Conservation (phyloP, 1,140 invertebrate genomes). For the Whitmania pigra region DNA sequence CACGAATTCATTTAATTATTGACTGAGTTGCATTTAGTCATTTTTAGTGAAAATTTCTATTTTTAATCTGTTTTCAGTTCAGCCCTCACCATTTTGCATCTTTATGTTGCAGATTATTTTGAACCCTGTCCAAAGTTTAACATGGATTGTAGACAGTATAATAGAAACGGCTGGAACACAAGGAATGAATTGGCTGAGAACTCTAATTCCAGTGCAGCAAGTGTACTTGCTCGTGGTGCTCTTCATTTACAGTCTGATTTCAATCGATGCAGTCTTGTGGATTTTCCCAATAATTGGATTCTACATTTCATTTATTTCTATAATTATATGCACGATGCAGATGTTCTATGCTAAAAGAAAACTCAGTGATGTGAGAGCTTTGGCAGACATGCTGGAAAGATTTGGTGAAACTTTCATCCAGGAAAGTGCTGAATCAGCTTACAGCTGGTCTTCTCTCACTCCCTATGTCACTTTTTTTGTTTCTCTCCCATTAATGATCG, state of each 20-base stretch:
- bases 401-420: conserved; percentile 18
- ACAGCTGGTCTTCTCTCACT: conserved; percentile 19
- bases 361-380: conserved; percentile 15
- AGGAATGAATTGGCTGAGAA: conserved; percentile 32
- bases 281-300: conserved; percentile 55
- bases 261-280: conserved; percentile 51
- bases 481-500: conserved; percentile 9
- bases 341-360: conserved; percentile 41
- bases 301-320: conserved; percentile 55
- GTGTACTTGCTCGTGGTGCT: conserved; percentile 53
- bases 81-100: background rate
- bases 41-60: too few species aligned
- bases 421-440: conserved; percentile 23
- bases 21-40: too few species aligned
- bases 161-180: conserved; percentile 21
- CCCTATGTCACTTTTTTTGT: conserved; percentile 22
- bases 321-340: conserved; percentile 61
- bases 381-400: conserved; percentile 21
- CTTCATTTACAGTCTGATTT: conserved; percentile 52
- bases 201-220: conserved; percentile 18
- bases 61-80: background rate
- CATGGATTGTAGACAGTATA: conserved; percentile 41
- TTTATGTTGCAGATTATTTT: background rate
- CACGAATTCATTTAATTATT: too few species aligned
- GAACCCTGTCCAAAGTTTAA: conserved; percentile 57